These are phyloP conservation scores for Gavia stellata DNA, from an alignment of 2,113 vertebrate species.

Conservation along the genomic window DNA sequence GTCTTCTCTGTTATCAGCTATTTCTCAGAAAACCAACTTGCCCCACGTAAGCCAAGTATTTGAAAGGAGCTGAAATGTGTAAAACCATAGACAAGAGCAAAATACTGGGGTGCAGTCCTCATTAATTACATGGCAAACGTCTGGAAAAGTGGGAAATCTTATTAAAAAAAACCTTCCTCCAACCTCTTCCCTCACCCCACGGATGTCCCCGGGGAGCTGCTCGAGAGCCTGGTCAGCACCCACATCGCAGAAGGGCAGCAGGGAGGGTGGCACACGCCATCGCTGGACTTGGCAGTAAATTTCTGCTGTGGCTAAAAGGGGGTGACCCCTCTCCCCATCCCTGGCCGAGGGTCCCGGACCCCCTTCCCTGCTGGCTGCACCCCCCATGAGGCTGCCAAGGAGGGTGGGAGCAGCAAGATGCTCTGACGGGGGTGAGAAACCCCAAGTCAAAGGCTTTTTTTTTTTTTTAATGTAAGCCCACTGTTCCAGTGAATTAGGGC, in stretches of 20 bases:
- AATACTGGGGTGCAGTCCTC: background rate
- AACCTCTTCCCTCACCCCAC: accelerated
- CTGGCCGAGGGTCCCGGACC: accelerated
- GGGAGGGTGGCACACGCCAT: accelerated
- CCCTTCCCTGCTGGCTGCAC: background rate
- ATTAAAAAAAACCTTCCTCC: background rate
- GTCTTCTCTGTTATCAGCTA: background rate
- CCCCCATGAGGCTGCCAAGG: background rate
- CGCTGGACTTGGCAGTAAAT: background rate
- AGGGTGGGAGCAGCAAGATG: background rate
- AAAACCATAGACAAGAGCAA: background rate
- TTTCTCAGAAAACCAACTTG: background rate
- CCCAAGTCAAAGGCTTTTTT: background rate
- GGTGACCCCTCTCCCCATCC: background rate
- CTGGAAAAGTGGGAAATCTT: background rate
- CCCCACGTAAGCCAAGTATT: accelerated
- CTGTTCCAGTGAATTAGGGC: background rate
- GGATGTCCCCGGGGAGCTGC: accelerated
- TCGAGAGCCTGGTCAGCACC: background rate
- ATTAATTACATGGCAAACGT: background rate
- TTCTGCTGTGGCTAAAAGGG: background rate
- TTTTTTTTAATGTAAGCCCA: background rate
- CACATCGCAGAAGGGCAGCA: accelerated
- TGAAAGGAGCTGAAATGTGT: background rate
- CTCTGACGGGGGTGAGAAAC: background rate